Percentiles rank a stretch among this genome's conserved stretches.
phyloP scores from a whole-genome alignment of 2,797 vertebrate genomes.

The Chanos chanos region DNA sequence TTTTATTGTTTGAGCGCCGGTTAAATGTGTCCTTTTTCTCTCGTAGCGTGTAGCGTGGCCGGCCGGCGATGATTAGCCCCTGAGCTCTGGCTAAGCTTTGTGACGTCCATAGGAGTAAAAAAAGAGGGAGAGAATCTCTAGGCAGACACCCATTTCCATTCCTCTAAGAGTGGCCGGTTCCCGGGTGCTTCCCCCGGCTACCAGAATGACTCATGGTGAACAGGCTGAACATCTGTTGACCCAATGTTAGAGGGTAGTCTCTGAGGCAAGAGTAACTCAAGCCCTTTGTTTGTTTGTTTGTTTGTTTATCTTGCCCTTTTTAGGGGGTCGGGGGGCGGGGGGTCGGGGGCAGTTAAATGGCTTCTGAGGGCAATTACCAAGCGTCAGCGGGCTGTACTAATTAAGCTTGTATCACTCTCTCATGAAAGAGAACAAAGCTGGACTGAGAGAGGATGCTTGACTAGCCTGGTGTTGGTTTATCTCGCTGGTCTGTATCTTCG shows the following conservation, averaged over 20 bases:
- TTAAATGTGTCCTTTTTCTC: conserved; percentile 17
- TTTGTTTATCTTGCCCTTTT: neutral
- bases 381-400: conserved; percentile 47
- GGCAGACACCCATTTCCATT: conserved; percentile 29
- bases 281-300: conserved; percentile 31
- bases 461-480: conserved; percentile 51
- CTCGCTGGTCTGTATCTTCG: conserved; percentile 34
- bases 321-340: too few relatives aligned
- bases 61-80: conserved; percentile 27
- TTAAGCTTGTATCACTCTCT: conserved; percentile 51
- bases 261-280: conserved; percentile 48
- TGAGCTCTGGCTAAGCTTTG: conserved; percentile 21
- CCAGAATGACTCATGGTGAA: conserved; percentile 41
- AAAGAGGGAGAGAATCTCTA: conserved; percentile 20
- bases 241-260: conserved; percentile 51
- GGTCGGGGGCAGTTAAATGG: conserved; percentile 39
- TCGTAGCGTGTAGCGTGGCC: neutral
- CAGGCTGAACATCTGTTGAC: conserved; percentile 55
- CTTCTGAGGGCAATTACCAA: conserved; percentile 55
- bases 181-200: conserved; percentile 28
- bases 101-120: conserved; percentile 21
- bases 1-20: conserved; percentile 26
- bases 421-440: conserved; percentile 44
- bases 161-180: conserved; percentile 19
- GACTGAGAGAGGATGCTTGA: conserved; percentile 33